These are phyloP conservation scores for Sycobia sp. DNA, from an alignment of 1,140 invertebrate species.

Conservation along the genomic window DNA sequence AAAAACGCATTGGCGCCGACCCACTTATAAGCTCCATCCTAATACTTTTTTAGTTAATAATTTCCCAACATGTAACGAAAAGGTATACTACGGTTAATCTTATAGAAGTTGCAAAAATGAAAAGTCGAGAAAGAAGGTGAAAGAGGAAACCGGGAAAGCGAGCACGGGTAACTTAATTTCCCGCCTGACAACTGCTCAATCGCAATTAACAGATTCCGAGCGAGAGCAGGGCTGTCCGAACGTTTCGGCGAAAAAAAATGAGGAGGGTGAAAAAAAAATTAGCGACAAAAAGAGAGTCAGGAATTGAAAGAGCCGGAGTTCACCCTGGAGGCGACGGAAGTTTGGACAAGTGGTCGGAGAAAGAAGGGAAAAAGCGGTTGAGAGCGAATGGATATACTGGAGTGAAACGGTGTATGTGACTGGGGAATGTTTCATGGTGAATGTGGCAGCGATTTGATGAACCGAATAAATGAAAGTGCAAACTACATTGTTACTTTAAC, in stretches of 20 bases:
- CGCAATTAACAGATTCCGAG: slow-evolving; percentile 52
- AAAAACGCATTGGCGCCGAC: no score
- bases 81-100: no score
- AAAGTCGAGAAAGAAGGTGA: neutral
- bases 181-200: slow-evolving; percentile 50
- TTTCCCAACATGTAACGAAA: no score
- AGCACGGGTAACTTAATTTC: slow-evolving; percentile 51
- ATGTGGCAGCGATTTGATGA: no score
- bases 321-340: slow-evolving; percentile 24
- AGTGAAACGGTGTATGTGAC: neutral
- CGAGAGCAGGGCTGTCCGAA: slow-evolving; percentile 18
- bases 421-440: no score
- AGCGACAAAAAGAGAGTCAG: slow-evolving; percentile 28
- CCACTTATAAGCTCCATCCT: no score
- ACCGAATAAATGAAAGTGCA: no score
- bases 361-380: neutral
- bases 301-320: slow-evolving; percentile 33
- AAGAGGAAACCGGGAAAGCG: slow-evolving; percentile 31
- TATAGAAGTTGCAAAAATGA: no score
- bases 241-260: slow-evolving; percentile 1
- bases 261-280: slow-evolving; percentile 1
- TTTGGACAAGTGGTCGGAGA: neutral
- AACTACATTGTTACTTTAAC: no score
- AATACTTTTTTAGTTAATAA: no score
- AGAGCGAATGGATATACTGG: neutral